Conservation (phyloP, 1,140 invertebrate species). For the Potamilus streckersoni region DNA sequence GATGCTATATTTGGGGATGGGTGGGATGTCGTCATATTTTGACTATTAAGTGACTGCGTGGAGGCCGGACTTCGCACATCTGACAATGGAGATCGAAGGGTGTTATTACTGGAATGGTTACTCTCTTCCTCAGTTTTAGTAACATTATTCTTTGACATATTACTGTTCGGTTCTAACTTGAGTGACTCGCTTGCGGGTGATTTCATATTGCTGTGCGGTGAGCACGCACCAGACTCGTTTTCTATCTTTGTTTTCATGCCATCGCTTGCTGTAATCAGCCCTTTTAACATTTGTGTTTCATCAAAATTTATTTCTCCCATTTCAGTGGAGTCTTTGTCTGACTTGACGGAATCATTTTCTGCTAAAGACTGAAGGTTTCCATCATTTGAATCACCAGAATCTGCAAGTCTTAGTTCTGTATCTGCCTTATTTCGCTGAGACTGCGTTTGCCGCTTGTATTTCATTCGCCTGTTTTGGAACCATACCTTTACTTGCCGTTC, state of each 20-base stretch:
- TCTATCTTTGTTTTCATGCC: constrained; percentile 26
- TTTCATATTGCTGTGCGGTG: background rate
- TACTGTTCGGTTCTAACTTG: background rate
- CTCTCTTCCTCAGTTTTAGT: background rate
- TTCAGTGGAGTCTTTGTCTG: background rate
- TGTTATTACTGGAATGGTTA: background rate
- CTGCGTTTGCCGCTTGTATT: constrained; percentile 61
- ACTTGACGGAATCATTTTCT: background rate
- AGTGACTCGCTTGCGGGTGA: background rate
- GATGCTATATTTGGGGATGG: background rate
- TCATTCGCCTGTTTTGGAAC: constrained; percentile 64
- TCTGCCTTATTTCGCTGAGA: background rate
- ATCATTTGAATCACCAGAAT: background rate
- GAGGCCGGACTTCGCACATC: constrained; percentile 6
- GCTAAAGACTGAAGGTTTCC: background rate
- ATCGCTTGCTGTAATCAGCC: background rate
- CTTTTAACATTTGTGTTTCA: background rate
- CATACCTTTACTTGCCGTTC: constrained; percentile 68
- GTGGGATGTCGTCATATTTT: background rate
- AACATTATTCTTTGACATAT: background rate
- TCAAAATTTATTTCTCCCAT: background rate
- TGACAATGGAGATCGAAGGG: constrained; percentile 2
- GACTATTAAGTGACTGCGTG: constrained; percentile 9
- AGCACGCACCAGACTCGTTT: constrained; percentile 3
- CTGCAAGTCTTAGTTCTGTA: background rate